Evolutionary conservation across 2,888 invertebrate species (phyloP).

Genomic region (Drosophila nr. perissopoda): DNA sequence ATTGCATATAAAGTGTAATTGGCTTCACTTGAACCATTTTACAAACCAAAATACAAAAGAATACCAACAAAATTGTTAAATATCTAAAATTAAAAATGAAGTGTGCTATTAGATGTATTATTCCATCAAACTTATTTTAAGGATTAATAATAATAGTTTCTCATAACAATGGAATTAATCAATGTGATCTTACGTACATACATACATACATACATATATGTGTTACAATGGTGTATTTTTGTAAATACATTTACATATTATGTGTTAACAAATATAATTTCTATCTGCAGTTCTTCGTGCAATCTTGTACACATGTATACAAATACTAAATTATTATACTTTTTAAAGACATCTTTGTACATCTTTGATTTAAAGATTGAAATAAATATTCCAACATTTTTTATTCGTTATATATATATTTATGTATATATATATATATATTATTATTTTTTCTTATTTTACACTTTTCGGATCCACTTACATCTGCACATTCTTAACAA

Average conservation of each 20-base stretch:
- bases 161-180: neutral
- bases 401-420: neutral
- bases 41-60: neutral
- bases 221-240: neutral
- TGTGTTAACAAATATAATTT: conserved; percentile 1
- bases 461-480: neutral
- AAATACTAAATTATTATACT: conserved; percentile 3
- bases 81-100: neutral
- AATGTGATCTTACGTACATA: conserved; percentile 1
- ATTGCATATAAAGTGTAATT: neutral
- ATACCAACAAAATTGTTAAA: neutral
- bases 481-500: neutral
- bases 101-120: conserved; percentile 2
- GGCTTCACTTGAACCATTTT: neutral
- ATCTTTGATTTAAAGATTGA: neutral
- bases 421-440: neutral
- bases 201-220: neutral
- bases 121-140: conserved; percentile 1
- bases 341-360: conserved; percentile 7
- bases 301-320: neutral
- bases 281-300: neutral
- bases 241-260: neutral
- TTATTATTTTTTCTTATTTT: neutral
- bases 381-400: conserved; percentile 1
- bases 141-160: neutral